A percentile compares a stretch with the other conserved stretches of the same genome.
Conservation (phyloP, 2,888 invertebrate species). For the Amblyjoppa fuscipennis region DNA sequence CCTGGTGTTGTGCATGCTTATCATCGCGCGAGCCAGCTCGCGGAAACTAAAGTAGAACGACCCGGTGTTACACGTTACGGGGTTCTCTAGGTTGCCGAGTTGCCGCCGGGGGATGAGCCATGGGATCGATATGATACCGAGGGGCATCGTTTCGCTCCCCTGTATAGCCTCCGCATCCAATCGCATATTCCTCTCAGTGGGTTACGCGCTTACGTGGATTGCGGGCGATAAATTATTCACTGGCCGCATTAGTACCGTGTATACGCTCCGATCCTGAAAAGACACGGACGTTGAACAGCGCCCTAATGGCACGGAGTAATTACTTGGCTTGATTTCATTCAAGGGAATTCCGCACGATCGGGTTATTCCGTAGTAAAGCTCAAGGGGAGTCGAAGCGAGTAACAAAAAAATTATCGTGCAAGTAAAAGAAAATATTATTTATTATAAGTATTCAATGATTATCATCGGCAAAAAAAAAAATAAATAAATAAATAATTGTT, state of each 20-base stretch:
- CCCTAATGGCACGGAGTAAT: background rate
- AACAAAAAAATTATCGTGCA: no score
- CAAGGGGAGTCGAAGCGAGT: no score
- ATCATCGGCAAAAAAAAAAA: no score
- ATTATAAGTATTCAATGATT: no score
- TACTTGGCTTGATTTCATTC: background rate
- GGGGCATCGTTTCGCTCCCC: conserved; percentile 32
- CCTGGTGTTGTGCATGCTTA: conserved; percentile 27
- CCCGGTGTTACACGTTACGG: conserved; percentile 13
- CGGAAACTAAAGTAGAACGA: conserved; percentile 47
- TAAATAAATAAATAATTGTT: no score
- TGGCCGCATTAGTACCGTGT: background rate
- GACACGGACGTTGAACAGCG: background rate
- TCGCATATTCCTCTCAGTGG: conserved; percentile 6
- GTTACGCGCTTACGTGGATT: conserved; percentile 20
- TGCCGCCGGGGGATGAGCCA: conserved; percentile 28
- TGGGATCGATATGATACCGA: conserved; percentile 57
- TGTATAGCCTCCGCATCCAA: background rate
- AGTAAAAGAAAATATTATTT: no score
- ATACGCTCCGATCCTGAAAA: background rate
- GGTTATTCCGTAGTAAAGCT: background rate
- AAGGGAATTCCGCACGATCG: background rate
- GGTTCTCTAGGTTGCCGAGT: conserved; percentile 20
- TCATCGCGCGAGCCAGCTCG: conserved; percentile 30
- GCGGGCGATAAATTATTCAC: conserved; percentile 7